Percentiles rank a stretch among this genome's conserved stretches.
These are phyloP conservation scores for Bungarus multicinctus DNA, from an alignment of 2,113 vertebrate genomes.

Conservation along the genomic window DNA sequence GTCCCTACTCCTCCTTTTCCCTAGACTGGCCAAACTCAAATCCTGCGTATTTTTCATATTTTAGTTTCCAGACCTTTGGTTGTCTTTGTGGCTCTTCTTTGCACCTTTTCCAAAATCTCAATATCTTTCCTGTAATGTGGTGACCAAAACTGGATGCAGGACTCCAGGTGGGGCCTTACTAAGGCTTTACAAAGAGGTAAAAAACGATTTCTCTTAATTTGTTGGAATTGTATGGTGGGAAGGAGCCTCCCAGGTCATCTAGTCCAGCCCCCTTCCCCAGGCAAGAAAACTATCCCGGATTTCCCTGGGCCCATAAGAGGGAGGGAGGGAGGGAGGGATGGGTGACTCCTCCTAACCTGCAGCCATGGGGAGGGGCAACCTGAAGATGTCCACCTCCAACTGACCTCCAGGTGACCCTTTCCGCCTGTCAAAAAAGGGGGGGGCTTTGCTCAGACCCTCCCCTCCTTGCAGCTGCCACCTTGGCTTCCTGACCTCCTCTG, in stretches of 20 bases:
- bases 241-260: neutral
- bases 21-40: neutral
- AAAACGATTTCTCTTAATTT: neutral
- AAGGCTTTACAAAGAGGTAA: no score
- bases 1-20: neutral
- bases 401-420: neutral
- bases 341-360: neutral
- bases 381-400: neutral
- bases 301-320: neutral
- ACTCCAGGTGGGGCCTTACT: no score
- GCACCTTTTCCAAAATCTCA: no score
- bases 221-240: neutral
- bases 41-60: neutral
- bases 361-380: neutral
- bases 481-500: neutral
- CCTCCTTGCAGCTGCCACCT: neutral
- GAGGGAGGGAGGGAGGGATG: no score
- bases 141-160: no score
- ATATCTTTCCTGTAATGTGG: no score
- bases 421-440: neutral
- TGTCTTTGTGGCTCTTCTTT: no score
- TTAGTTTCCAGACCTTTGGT: neutral
- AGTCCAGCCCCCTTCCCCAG: neutral
- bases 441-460: neutral
- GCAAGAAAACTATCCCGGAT: neutral